Evolutionary conservation across 2,888 invertebrate genomes (phyloP), one percentile per base, ranked within the genome.

Genomic region (Drepanosiphum platanoidis): DNA sequence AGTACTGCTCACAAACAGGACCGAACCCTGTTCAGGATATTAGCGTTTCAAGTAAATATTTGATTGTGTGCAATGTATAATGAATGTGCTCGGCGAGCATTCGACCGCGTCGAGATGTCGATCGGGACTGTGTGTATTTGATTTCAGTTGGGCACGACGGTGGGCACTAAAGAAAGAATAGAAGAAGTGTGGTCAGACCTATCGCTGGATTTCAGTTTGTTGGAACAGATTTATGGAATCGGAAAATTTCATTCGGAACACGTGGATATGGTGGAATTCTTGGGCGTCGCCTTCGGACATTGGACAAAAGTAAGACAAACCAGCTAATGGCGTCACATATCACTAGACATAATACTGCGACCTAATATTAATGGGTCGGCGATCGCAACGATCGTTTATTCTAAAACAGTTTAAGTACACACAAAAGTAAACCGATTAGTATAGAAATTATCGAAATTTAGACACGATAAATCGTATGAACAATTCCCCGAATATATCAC

Each of bases 181-280:
- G 75, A 84, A 75, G 83, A 84, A 52, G 83, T 84, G 0, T 84
- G 83, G 83, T 75, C 83, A 1, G 83, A 84, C 13, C 52, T 84
- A 22, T 75, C 72, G 1, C 39, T 84, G 5, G 83, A 84, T 46
- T 75, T 75, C 36, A 68, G 30, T 84, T 52, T 75, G 52, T 52
- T 84, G 58, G 68, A 75, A 74, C 75, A 68, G 30, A 84, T 84
- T 52, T 84, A 84, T 84, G 75, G 4, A 22, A 84, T 84, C 52
- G 83, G 83, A 30, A 42, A 84, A 22, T 84, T 84, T 52, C 46
- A 75, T 30, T 66, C 15, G 8, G 46, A 84, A 34, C 64, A 66
- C 0, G 66, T 84, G 27, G 52, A 84, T 22, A 84, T 84, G 83
- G n/a, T 75, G 13, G 52, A 84, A 68, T 84, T 84, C 13, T 52